Conservation (phyloP, 1,140 invertebrate species). For the Nymphalis io region DNA sequence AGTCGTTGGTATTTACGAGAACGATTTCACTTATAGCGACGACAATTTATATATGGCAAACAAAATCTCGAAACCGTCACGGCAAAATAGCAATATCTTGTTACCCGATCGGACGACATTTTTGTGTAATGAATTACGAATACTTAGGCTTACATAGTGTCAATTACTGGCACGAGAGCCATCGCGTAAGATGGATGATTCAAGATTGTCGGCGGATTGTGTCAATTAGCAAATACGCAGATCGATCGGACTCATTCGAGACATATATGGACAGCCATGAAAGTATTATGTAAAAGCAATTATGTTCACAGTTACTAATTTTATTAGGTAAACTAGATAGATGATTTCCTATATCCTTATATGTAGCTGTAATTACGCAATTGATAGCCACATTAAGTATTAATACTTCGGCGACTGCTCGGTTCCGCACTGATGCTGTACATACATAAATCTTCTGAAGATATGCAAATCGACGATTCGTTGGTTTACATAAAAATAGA, state of each 20-base stretch:
- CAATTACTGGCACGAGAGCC: constrained; percentile 16
- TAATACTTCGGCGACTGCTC: not conserved
- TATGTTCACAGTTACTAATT: constrained; percentile 36
- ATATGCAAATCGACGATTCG: too few relatives aligned
- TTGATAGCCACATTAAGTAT: constrained; percentile 7
- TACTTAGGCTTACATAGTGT: constrained; percentile 9
- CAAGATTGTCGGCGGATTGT: constrained; percentile 38
- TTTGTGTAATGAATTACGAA: constrained; percentile 27
- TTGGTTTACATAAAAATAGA: too few relatives aligned
- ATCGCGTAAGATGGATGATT: constrained; percentile 23
- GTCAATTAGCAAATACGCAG: constrained; percentile 43
- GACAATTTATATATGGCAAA: constrained; percentile 18
- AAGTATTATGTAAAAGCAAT: constrained; percentile 48
- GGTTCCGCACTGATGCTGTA: not conserved
- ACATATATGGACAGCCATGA: constrained; percentile 39
- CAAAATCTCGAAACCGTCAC: constrained; percentile 8
- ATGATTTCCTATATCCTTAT: constrained; percentile 25
- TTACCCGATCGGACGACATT: constrained; percentile 10
- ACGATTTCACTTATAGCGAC: constrained; percentile 13
- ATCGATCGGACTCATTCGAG: constrained; percentile 37
- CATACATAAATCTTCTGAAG: too few relatives aligned
- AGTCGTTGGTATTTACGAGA: constrained; percentile 1
- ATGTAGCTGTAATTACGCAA: constrained; percentile 14
- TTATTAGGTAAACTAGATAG: constrained; percentile 35
- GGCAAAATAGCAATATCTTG: constrained; percentile 5